phyloP scores from a whole-genome alignment of 2,888 invertebrate genomes.

The Halocaridina rubra region DNA sequence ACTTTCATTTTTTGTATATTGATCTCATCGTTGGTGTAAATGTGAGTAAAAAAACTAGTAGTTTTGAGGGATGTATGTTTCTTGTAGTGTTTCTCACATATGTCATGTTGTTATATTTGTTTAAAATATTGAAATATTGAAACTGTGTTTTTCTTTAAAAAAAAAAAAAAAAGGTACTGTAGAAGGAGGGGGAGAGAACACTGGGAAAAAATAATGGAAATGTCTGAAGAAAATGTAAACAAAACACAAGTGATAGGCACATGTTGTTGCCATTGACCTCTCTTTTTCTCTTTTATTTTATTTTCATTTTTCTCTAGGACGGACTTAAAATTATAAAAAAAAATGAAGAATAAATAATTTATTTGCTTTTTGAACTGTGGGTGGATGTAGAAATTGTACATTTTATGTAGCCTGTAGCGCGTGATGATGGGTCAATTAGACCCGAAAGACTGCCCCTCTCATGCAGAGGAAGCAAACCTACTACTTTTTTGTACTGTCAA shows the following conservation, averaged over 20 bases:
- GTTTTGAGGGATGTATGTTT: constrained; percentile 59
- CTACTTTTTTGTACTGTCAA: constrained; percentile 64
- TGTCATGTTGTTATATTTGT: constrained; percentile 62
- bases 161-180: neutral
- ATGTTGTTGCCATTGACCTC: constrained; percentile 48
- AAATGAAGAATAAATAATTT: constrained; percentile 49
- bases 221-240: constrained; percentile 10
- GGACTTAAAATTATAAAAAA: too few relatives aligned
- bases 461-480: constrained; percentile 39
- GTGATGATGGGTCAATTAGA: constrained; percentile 26
- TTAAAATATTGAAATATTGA: constrained; percentile 24
- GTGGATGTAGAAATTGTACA: constrained; percentile 63
- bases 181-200: neutral
- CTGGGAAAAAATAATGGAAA: neutral
- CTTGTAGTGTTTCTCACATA: constrained; percentile 53
- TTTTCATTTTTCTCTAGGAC: too few relatives aligned
- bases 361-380: constrained; percentile 59
- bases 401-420: constrained; percentile 58
- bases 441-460: constrained; percentile 41
- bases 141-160: constrained; percentile 31
- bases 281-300: too few relatives aligned
- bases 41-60: too few relatives aligned
- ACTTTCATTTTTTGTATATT: constrained; percentile 59
- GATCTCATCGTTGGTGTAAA: constrained; percentile 63
- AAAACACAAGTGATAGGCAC: constrained; percentile 62